These are phyloP conservation scores for Bombus affinis DNA, from an alignment of 1,140 invertebrate genomes.

Conservation along the genomic window DNA sequence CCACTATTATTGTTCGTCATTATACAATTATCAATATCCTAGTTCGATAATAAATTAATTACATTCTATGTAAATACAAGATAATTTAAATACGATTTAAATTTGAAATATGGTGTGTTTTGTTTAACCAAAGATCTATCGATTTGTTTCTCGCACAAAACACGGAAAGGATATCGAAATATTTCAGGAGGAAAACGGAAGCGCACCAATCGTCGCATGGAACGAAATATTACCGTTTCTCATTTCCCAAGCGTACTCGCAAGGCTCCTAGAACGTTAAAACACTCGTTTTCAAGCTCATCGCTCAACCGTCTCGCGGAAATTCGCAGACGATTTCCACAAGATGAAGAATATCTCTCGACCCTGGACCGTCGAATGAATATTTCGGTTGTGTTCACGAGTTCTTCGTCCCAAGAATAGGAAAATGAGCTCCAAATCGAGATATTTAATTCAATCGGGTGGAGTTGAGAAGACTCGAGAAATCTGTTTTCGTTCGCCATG, in stretches of 20 bases:
- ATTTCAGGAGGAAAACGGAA: background rate
- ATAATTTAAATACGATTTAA: background rate
- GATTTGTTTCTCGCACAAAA: background rate
- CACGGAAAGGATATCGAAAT: background rate
- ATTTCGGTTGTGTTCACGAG: background rate
- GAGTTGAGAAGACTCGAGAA: background rate
- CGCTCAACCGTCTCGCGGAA: constrained; percentile 1
- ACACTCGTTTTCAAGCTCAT: constrained; percentile 27
- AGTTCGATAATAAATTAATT: background rate
- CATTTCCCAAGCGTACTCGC: constrained; percentile 17
- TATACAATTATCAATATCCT: background rate
- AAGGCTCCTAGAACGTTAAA: background rate
- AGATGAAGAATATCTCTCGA: background rate
- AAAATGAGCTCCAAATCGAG: background rate
- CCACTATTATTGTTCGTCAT: background rate
- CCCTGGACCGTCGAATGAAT: background rate
- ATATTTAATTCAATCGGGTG: background rate
- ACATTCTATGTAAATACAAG: background rate
- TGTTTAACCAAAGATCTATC: background rate
- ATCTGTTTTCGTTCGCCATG: background rate
- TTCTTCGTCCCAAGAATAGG: background rate
- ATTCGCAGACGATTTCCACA: constrained; percentile 10
- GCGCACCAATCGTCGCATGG: background rate
- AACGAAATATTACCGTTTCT: constrained; percentile 12
- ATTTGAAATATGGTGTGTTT: background rate